Conservation (phyloP, 2,888 invertebrate genomes). For the Cylloceria caligata region DNA sequence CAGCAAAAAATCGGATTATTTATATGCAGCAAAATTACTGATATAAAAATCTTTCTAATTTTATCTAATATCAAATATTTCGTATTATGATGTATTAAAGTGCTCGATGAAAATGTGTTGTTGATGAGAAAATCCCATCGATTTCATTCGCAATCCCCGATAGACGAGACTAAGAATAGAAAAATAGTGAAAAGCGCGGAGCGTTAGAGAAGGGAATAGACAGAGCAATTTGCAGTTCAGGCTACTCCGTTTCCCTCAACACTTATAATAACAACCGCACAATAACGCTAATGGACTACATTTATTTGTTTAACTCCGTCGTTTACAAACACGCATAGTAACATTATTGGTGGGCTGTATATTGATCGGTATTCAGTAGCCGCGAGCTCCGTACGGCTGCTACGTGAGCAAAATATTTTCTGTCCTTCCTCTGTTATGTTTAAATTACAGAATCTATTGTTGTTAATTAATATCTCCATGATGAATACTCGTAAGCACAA, state of each 20-base stretch:
- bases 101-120: neutral
- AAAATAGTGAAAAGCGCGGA: neutral
- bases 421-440: neutral
- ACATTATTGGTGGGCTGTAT: conserved; percentile 8
- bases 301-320: conserved; percentile 56
- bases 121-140: neutral
- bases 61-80: neutral
- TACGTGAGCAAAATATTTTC: neutral
- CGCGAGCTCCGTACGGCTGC: neutral
- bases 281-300: conserved; percentile 68
- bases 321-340: conserved; percentile 47
- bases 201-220: conserved; percentile 5
- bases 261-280: conserved; percentile 67
- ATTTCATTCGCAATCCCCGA: conserved; percentile 17
- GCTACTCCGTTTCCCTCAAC: conserved; percentile 34
- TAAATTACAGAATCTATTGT: conserved; percentile 16
- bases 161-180: conserved; percentile 6
- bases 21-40: neutral
- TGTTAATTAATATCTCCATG: conserved; percentile 13
- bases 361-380: conserved; percentile 9
- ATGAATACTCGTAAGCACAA: neutral
- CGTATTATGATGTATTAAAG: neutral
- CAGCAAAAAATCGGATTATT: neutral
- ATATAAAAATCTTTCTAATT: neutral
- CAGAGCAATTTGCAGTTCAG: conserved; percentile 40